Base-by-base conservation (phyloP, 2,113 vertebrate genomes). In the Ornithorhynchus anatinus region DNA sequence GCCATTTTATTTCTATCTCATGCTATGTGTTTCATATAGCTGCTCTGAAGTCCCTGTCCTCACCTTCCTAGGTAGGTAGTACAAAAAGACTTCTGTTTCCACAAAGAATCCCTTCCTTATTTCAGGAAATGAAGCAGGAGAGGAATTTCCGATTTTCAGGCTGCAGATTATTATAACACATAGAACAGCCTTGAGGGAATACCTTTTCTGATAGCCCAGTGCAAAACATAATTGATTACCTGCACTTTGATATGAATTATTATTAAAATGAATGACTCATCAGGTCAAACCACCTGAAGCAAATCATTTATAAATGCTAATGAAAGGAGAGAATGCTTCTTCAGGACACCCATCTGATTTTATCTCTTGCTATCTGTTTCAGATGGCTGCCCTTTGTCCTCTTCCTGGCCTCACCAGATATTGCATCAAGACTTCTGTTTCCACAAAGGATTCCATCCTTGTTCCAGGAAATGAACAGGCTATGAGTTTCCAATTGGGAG, bases 221-320 rank as follows among this genome's bases (percentile, higher is more conserved):
- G 19, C 59, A 75, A 69, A 67, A 60, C 38, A 23, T 61, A 78
- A 80, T 40, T 59, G 67, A 81, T 86, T 40, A 59, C 50, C 29
- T 69, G 23, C 77, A 29, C 38, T 66, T 60, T 39, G 13, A 23
- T 59, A 29, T 63, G 60, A 76, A 73, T 72, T 69, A 78, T 73
- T 39, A 25, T 19, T 42, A 59, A 31, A 64, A 68, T 27, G 73
- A 11, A 35, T 7, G 20, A 32, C 31, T 65, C 42, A 52, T 74
- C 61, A 59, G 67, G 31, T 37, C 44, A 64, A 61, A 44, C 10
- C 23, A 48, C 48, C 32, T 23, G 42, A 80, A 75, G 67, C 43
- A 57, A 75, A 80, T 80, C 37, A 3, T 67, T 72, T 62, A 43
- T 53, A 77, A 80, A 80, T 60, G 27, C 43, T 45, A 53, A 43